Conservation (phyloP, 2,888 invertebrate genomes). For the Drosophila tanythrix region DNA sequence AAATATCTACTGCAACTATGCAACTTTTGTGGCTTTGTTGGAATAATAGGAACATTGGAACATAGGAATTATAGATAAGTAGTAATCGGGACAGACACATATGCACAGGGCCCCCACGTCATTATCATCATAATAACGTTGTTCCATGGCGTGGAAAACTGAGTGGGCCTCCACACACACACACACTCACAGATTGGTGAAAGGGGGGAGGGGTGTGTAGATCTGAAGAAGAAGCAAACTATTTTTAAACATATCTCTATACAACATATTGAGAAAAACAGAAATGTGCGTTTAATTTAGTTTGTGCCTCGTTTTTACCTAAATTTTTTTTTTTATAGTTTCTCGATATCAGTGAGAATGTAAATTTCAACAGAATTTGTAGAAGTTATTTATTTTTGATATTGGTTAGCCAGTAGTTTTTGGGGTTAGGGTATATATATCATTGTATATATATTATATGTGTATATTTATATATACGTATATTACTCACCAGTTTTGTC, state of each 20-base stretch:
- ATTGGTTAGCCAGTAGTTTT: neutral
- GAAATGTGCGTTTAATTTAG: slow-evolving; percentile 41
- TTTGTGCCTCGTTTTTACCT: slow-evolving; percentile 17
- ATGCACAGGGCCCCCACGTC: slow-evolving; percentile 1
- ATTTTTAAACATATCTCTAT: slow-evolving; percentile 71
- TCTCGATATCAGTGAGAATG: neutral
- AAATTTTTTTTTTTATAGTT: slow-evolving; percentile 25
- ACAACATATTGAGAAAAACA: slow-evolving; percentile 41
- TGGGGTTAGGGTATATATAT: slow-evolving; percentile 21
- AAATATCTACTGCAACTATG: neutral
- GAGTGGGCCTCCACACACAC: slow-evolving; percentile 37
- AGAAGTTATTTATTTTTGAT: slow-evolving; percentile 3
- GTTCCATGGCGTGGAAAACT: slow-evolving; percentile 56
- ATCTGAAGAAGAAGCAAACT: slow-evolving; percentile 56
- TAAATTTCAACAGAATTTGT: neutral
- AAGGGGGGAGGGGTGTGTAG: neutral
- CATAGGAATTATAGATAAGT: slow-evolving; percentile 29
- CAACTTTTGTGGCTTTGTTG: slow-evolving; percentile 11
- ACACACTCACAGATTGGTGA: neutral
- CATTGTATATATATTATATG: neutral
- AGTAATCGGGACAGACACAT: slow-evolving; percentile 22
- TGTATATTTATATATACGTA: neutral
- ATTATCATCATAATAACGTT: slow-evolving; percentile 18
- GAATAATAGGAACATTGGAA: neutral
- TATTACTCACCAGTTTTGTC: slow-evolving; percentile 92